A percentile compares a stretch with the other conserved stretches of the same genome.
phyloP scores from a whole-genome alignment of 2,797 vertebrate species.

The Acanthurus leucopareius region DNA sequence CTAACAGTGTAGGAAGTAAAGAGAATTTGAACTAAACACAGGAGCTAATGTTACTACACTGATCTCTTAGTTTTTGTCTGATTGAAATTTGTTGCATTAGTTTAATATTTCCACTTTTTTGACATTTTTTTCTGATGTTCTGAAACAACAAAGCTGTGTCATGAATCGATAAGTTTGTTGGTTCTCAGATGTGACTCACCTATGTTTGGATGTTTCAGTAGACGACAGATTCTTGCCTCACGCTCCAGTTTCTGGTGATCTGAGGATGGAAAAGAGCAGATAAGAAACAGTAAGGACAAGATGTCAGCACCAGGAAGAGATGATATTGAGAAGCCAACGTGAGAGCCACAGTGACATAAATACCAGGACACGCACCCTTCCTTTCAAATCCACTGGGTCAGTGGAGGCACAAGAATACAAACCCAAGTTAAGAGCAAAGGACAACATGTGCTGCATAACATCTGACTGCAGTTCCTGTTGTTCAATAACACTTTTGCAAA shows the following conservation, averaged over 20 bases:
- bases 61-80: no score
- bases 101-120: background rate
- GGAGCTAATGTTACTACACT: background rate
- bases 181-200: constrained; percentile 85
- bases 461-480: background rate
- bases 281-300: constrained; percentile 15
- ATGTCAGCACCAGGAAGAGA: constrained; percentile 6
- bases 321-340: background rate
- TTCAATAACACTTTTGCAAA: constrained; percentile 18
- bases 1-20: no score
- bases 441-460: background rate
- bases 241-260: constrained; percentile 99
- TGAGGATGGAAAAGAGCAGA: constrained; percentile 70
- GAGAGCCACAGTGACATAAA: background rate
- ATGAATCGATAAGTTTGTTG: background rate
- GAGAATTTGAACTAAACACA: background rate
- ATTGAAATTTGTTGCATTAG: background rate
- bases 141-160: background rate
- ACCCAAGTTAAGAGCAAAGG: background rate
- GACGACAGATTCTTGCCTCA: constrained; percentile 97
- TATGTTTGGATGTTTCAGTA: constrained; percentile 98
- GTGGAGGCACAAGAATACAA: background rate
- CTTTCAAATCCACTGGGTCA: constrained; percentile 13
- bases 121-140: background rate
- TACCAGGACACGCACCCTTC: background rate